phyloP scores from a whole-genome alignment of 2,797 vertebrate species.

The Smutsia temminckii region DNA sequence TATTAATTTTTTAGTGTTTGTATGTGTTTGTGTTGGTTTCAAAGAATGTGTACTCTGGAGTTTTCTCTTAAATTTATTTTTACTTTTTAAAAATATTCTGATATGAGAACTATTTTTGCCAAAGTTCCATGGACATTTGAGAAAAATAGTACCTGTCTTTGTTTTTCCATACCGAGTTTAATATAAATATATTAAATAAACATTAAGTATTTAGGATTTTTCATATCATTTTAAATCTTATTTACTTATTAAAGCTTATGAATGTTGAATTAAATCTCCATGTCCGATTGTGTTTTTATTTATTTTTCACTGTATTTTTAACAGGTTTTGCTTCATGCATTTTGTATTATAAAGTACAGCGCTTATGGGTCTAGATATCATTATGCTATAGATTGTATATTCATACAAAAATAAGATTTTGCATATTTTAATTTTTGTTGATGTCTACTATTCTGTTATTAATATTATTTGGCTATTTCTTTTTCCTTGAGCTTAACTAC shows the following conservation, averaged over 20 bases:
- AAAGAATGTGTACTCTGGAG: background rate
- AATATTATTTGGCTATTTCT: background rate
- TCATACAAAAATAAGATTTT: constrained; percentile 14
- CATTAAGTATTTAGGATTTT: background rate
- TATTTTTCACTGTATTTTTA: background rate
- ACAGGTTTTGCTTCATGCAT: background rate
- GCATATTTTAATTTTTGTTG: constrained; percentile 7
- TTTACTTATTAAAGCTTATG: background rate
- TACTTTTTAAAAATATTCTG: background rate
- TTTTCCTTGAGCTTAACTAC: background rate
- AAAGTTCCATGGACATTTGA: background rate
- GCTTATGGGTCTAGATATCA: background rate
- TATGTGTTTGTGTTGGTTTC: background rate
- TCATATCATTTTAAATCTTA: background rate
- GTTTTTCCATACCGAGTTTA: background rate
- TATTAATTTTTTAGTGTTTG: background rate
- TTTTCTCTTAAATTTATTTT: background rate
- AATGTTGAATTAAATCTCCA: background rate
- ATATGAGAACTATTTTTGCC: background rate
- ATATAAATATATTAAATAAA: background rate
- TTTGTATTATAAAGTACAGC: background rate
- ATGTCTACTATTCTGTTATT: background rate
- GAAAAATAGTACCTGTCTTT: background rate
- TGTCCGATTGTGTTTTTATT: background rate
- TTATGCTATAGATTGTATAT: background rate